phyloP scores from a whole-genome alignment of 1,140 invertebrate species.

The Pachypeltis micranthus region DNA sequence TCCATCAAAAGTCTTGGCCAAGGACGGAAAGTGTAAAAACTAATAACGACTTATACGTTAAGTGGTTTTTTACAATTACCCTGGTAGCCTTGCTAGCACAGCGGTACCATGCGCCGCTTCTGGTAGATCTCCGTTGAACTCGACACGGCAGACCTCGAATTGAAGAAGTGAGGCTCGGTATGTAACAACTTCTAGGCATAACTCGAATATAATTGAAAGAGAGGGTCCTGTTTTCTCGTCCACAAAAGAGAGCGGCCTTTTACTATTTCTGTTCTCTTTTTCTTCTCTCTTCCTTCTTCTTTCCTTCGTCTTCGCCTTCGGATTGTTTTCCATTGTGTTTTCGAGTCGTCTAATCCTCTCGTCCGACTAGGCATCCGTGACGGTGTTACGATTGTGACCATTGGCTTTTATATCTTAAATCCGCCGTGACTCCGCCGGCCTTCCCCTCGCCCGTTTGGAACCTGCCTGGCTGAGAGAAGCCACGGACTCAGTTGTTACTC shows the following conservation, averaged over 20 bases:
- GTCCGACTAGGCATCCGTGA: conserved; percentile 7
- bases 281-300: background rate
- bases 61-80: too few species aligned
- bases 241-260: background rate
- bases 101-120: too few species aligned
- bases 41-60: too few species aligned
- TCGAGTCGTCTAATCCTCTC: background rate
- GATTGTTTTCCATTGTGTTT: conserved; percentile 8
- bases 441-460: background rate
- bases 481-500: background rate
- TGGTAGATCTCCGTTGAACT: too few species aligned
- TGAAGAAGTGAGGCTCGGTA: too few species aligned
- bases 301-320: background rate
- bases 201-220: background rate
- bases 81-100: too few species aligned
- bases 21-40: too few species aligned
- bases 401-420: conserved; percentile 10
- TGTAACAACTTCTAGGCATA: background rate
- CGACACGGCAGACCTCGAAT: too few species aligned
- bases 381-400: conserved; percentile 9
- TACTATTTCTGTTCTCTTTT: background rate
- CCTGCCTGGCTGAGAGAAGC: background rate
- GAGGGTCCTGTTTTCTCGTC: background rate
- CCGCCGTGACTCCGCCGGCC: background rate
- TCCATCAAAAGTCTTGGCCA: too few species aligned